Percentiles rank a stretch among this genome's conserved stretches.
Evolutionary conservation across 2,113 vertebrate species (phyloP).

Genomic region (Gymnocephalus cernua): DNA sequence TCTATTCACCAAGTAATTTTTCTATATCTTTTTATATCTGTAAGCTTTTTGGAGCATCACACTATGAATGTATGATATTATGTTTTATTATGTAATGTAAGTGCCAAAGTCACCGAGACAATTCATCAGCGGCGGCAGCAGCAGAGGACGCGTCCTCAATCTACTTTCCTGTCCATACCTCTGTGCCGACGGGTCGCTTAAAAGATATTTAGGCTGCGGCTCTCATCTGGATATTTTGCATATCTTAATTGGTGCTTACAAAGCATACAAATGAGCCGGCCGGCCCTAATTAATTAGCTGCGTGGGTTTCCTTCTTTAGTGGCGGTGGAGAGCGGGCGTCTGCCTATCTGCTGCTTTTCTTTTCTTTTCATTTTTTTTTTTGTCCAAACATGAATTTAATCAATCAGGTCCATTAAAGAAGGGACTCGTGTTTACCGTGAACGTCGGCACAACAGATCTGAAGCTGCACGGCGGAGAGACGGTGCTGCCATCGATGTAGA

Average conservation of each 20-base stretch:
- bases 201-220: constrained; percentile 34
- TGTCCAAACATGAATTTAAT: constrained; percentile 44
- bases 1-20: too few relatives aligned
- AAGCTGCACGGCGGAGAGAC: background rate
- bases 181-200: background rate
- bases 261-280: constrained; percentile 63
- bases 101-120: constrained; percentile 32
- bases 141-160: constrained; percentile 36
- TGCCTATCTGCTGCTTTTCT: background rate
- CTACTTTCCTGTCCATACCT: constrained; percentile 15
- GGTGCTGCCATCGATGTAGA: too few relatives aligned
- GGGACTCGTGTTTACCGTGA: constrained; percentile 1
- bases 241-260: constrained; percentile 72
- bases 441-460: background rate
- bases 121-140: background rate
- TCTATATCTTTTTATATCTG: too few relatives aligned
- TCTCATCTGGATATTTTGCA: constrained; percentile 66
- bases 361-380: background rate
- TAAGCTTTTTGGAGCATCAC: too few relatives aligned
- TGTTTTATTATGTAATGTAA: background rate
- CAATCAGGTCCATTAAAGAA: constrained; percentile 33
- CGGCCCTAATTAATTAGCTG: constrained; percentile 52
- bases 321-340: background rate
- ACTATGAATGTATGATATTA: too few relatives aligned
- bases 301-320: constrained; percentile 54